Conservation (phyloP, 1,140 invertebrate species). For the Drosophila pectinifera region DNA sequence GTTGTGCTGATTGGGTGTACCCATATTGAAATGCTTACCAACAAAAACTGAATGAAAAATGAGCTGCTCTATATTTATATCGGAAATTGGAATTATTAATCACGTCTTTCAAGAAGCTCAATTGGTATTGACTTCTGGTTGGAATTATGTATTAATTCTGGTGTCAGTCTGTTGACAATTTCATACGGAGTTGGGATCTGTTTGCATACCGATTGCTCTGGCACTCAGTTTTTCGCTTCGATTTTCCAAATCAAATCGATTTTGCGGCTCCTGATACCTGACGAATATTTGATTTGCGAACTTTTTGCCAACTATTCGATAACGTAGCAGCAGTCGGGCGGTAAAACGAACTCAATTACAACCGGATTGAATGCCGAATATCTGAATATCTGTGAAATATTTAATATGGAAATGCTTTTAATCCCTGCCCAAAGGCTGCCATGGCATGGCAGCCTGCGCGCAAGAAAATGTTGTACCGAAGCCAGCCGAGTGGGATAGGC, state of each 20-base stretch:
- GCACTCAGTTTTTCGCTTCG: conserved; percentile 1
- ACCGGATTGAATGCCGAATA: conserved; percentile 43
- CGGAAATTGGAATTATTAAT: not conserved
- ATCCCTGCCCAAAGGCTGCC: conserved; percentile 10
- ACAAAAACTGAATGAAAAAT: not conserved
- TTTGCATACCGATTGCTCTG: not conserved
- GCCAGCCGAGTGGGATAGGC: conserved; percentile 6
- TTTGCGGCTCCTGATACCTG: conserved; percentile 30
- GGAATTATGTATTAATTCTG: conserved; percentile 1
- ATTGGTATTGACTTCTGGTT: conserved; percentile 12
- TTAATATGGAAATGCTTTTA: conserved; percentile 45
- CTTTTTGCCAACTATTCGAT: conserved; percentile 20
- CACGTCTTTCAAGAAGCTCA: not conserved
- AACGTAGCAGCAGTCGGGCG: conserved; percentile 6
- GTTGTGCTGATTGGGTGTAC: not conserved
- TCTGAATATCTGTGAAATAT: conserved; percentile 43
- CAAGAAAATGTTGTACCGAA: conserved; percentile 20
- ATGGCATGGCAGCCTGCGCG: not conserved
- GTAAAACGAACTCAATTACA: conserved; percentile 49
- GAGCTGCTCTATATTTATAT: not conserved
- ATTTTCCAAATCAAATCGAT: conserved; percentile 28
- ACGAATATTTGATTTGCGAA: conserved; percentile 42
- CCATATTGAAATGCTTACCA: not conserved
- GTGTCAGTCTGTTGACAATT: not conserved
- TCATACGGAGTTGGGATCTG: conserved; percentile 8